These are phyloP conservation scores for Deroptyus accipitrinus DNA, from an alignment of 2,113 vertebrate genomes.

Conservation along the genomic window DNA sequence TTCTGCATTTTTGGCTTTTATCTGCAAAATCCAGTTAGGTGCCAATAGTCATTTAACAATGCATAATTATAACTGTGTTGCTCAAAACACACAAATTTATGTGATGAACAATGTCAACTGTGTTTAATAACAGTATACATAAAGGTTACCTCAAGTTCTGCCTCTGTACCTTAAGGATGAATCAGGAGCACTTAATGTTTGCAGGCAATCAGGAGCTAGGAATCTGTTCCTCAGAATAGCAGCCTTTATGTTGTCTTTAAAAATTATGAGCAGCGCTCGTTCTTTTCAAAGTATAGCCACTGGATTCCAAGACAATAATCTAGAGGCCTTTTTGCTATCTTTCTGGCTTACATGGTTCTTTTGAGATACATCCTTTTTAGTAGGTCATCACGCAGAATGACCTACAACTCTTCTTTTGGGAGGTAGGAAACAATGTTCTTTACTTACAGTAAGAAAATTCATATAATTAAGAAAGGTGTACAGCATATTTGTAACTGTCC, in stretches of 20 bases:
- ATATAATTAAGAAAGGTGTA: background rate
- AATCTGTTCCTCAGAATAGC: background rate
- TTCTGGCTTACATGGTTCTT: background rate
- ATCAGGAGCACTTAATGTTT: background rate
- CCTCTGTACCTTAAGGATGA: background rate
- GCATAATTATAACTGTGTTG: background rate
- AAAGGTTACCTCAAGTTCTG: background rate
- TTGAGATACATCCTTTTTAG: background rate
- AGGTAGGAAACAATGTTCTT: background rate
- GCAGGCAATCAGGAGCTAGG: background rate
- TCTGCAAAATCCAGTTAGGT: background rate
- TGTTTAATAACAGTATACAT: background rate
- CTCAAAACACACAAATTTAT: background rate
- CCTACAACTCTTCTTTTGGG: background rate
- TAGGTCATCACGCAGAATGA: rapidly evolving
- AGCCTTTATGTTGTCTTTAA: background rate
- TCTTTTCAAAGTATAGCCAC: background rate
- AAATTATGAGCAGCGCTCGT: background rate
- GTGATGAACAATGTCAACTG: background rate
- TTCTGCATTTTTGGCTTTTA: background rate
- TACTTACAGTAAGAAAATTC: background rate
- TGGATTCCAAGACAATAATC: background rate
- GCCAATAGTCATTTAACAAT: background rate
- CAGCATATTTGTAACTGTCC: background rate
- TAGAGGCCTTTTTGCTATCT: background rate